Conservation (phyloP, 2,113 vertebrate genomes). For the Archocentrus centrarchus region DNA sequence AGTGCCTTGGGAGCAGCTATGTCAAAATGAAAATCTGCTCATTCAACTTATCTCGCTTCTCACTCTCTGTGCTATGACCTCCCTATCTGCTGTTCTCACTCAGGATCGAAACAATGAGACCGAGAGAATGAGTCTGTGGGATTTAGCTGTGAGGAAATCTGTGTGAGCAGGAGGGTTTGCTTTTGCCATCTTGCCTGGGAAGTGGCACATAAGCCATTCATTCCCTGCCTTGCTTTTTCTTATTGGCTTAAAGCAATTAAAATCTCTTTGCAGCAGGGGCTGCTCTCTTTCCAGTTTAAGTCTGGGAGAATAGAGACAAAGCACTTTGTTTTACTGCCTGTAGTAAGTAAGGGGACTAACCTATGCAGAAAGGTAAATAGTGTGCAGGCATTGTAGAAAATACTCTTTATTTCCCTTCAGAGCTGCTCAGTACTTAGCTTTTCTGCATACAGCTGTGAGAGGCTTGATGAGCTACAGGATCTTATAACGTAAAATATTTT, state of each 20-base stretch:
- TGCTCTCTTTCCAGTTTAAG: constrained; percentile 23
- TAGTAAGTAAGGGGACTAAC: constrained; percentile 47
- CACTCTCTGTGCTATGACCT: constrained; percentile 29
- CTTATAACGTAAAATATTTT: neutral
- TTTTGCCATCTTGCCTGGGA: constrained; percentile 44
- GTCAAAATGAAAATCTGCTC: constrained; percentile 42
- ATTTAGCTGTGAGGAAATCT: constrained; percentile 46
- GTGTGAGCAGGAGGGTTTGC: constrained; percentile 30
- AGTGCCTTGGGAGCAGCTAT: constrained; percentile 16
- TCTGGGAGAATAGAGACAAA: constrained; percentile 47
- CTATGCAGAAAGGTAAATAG: constrained; percentile 12
- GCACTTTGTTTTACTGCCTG: constrained; percentile 19
- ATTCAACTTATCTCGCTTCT: constrained; percentile 24
- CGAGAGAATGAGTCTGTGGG: constrained; percentile 8
- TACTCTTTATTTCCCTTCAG: constrained; percentile 7
- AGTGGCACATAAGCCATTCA: constrained; percentile 56
- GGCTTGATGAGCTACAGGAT: neutral
- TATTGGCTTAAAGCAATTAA: constrained; percentile 73
- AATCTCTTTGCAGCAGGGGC: constrained; percentile 37
- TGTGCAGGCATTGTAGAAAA: constrained; percentile 11
- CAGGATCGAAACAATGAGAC: constrained; percentile 43
- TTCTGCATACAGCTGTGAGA: neutral
- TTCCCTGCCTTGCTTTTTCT: constrained; percentile 43
- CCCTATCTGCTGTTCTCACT: constrained; percentile 39
- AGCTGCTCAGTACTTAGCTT: constrained; percentile 17